Percentiles rank a stretch among this genome's conserved stretches.
Evolutionary conservation across 1,140 invertebrate species (phyloP).

Genomic region (Araneus ventricosus): DNA sequence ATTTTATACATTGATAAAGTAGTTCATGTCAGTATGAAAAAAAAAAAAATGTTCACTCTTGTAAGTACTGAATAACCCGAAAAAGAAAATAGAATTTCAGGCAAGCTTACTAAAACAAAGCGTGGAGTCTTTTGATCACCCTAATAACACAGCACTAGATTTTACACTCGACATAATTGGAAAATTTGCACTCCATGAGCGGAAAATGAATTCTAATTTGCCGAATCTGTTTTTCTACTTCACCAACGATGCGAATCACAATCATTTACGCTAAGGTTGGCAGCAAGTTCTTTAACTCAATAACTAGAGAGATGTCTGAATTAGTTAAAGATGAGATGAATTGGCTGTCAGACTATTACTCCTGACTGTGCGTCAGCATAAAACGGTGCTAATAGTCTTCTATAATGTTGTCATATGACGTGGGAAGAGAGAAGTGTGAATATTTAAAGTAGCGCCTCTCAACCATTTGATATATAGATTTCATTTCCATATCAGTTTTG

Average conservation of each 20-base stretch:
- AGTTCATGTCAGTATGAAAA: neutral
- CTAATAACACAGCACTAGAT: slow-evolving; percentile 35
- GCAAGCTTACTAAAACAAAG: slow-evolving; percentile 40
- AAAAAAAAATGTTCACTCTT: neutral
- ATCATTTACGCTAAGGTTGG: slow-evolving; percentile 34
- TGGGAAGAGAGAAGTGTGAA: no score
- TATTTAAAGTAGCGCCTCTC: no score
- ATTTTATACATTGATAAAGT: neutral
- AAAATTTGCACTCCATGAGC: slow-evolving; percentile 53
- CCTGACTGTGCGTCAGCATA: neutral
- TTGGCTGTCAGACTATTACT: neutral
- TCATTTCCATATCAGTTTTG: neutral
- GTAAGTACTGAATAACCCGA: neutral
- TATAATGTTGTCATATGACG: no score
- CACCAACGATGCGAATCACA: slow-evolving; percentile 3
- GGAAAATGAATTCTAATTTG: slow-evolving; percentile 62
- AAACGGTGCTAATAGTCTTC: neutral
- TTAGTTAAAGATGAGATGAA: neutral
- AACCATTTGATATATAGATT: neutral
- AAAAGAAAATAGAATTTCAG: slow-evolving; percentile 13
- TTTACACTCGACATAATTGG: slow-evolving; percentile 45
- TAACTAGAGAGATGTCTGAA: slow-evolving; percentile 18
- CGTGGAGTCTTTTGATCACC: slow-evolving; percentile 12
- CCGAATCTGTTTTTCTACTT: slow-evolving; percentile 52
- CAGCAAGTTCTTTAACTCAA: slow-evolving; percentile 12